A percentile compares a stretch with the other conserved stretches of the same genome.
Conservation (phyloP, 1,140 invertebrate genomes). For the Lepidurus packardi region DNA sequence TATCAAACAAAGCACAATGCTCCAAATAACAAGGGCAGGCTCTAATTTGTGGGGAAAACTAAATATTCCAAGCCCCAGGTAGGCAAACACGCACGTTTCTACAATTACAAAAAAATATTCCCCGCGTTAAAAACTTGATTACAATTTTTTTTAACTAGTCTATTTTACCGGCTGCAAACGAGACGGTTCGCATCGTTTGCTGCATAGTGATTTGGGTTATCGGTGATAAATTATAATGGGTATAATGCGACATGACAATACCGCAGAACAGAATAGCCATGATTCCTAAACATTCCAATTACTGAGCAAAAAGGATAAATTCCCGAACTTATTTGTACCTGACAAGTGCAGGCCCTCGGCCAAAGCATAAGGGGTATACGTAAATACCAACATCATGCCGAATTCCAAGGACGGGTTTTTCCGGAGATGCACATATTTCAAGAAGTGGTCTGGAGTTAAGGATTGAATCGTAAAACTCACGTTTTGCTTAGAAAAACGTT, state of each 20-base stretch:
- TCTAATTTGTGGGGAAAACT: slow-evolving; percentile 73
- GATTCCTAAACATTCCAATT: slow-evolving; percentile 91
- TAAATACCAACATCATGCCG: slow-evolving; percentile 96
- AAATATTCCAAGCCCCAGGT: slow-evolving; percentile 93
- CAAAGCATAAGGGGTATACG: slow-evolving; percentile 94
- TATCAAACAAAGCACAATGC: slow-evolving; percentile 82
- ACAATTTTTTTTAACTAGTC: slow-evolving; percentile 24
- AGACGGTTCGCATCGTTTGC: slow-evolving; percentile 93
- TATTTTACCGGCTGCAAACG: slow-evolving; percentile 76
- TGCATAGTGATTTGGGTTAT: slow-evolving; percentile 99
- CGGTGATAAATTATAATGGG: slow-evolving; percentile 96
- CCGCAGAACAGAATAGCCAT: slow-evolving; percentile 99
- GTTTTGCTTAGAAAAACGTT: neutral
- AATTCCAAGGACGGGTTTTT: slow-evolving; percentile 98
- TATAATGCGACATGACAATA: slow-evolving; percentile 99
- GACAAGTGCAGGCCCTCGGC: slow-evolving; percentile 95
- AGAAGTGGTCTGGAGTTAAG: slow-evolving; percentile 45
- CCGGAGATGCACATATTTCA: slow-evolving; percentile 93
- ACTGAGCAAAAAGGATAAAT: slow-evolving; percentile 68
- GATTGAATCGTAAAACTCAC: neutral
- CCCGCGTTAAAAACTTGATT: slow-evolving; percentile 1
- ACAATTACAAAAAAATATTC: slow-evolving; percentile 36
- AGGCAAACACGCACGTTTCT: slow-evolving; percentile 99
- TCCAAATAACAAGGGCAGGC: slow-evolving; percentile 79
- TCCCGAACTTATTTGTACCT: slow-evolving; percentile 53